phyloP scores from a whole-genome alignment of 2,888 invertebrate genomes.

The Colostygia pectinataria region DNA sequence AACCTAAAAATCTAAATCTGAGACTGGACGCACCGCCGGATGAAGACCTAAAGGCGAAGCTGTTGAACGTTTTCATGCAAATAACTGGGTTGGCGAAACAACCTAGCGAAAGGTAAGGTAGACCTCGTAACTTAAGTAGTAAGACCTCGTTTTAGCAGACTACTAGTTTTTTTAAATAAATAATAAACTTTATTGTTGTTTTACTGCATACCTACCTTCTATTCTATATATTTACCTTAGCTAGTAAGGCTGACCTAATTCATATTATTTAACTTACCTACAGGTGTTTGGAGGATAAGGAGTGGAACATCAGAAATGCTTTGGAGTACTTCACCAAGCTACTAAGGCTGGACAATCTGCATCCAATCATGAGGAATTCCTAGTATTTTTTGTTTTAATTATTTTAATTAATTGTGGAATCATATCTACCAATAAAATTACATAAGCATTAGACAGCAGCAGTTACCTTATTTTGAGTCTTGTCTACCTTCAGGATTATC shows the following conservation, averaged over 20 bases:
- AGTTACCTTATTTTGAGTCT: too few relatives aligned
- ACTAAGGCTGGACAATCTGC: conserved; percentile 52
- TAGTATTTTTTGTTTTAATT: too few relatives aligned
- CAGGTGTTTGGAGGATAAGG: conserved; percentile 85
- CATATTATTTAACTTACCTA: conserved; percentile 41
- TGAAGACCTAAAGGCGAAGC: conserved; percentile 53
- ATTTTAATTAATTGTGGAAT: too few relatives aligned
- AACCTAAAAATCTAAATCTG: conserved; percentile 47
- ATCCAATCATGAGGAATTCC: conserved; percentile 37
- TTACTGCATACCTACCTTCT: not conserved
- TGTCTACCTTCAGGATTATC: too few relatives aligned
- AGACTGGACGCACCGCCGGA: conserved; percentile 60
- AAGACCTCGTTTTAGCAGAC: too few relatives aligned
- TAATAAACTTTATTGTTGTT: too few relatives aligned
- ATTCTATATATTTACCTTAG: not conserved
- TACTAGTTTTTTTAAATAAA: not conserved
- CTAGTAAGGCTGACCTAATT: too few relatives aligned
- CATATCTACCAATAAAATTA: not conserved
- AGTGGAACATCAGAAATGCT: conserved; percentile 82
- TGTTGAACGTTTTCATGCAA: conserved; percentile 59
- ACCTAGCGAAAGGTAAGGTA: conserved; percentile 58
- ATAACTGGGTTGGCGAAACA: conserved; percentile 55
- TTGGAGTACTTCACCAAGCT: conserved; percentile 60
- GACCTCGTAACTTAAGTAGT: too few relatives aligned
- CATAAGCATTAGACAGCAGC: too few relatives aligned